Conservation (phyloP, 2,888 invertebrate species). For the Pocota personata region DNA sequence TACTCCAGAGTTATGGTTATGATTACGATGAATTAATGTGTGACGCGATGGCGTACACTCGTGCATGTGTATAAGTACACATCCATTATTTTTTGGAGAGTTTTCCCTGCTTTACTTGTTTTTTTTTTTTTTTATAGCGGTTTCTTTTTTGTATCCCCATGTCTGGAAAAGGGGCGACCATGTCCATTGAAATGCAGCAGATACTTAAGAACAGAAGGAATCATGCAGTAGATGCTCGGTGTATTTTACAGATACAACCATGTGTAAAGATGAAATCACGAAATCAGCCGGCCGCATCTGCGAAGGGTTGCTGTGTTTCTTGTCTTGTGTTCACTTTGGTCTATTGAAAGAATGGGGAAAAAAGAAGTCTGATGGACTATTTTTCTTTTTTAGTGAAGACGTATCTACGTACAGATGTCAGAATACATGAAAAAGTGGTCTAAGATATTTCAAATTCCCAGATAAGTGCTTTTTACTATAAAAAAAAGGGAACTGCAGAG, state of each 20-base stretch:
- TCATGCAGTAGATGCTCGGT: conserved; percentile 32
- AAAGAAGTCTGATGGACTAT: conserved; percentile 33
- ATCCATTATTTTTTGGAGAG: conserved; percentile 58
- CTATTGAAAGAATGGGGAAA: background rate
- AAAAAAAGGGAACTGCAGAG: background rate
- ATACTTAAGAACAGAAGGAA: conserved; percentile 34
- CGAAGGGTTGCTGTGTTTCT: conserved; percentile 38
- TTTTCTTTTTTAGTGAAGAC: background rate
- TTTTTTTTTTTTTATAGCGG: conserved; percentile 28
- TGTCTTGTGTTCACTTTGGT: background rate
- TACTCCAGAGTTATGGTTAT: conserved; percentile 67
- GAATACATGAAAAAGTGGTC: conserved; percentile 32
- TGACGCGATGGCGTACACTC: conserved; percentile 66
- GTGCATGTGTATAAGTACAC: conserved; percentile 47
- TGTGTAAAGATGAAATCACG: conserved; percentile 66
- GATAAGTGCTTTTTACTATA: conserved; percentile 14
- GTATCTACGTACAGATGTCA: conserved; percentile 20
- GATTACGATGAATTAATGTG: conserved; percentile 74
- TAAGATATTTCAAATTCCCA: conserved; percentile 22
- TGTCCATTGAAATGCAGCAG: conserved; percentile 58
- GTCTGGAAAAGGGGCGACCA: conserved; percentile 16
- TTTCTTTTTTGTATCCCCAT: conserved; percentile 4
- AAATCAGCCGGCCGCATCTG: conserved; percentile 67
- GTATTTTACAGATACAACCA: conserved; percentile 29
- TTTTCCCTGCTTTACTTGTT: conserved; percentile 31